Base-by-base conservation (phyloP, 92 coral and sea anemone genomes). In the Pocillopora meandrina region DNA sequence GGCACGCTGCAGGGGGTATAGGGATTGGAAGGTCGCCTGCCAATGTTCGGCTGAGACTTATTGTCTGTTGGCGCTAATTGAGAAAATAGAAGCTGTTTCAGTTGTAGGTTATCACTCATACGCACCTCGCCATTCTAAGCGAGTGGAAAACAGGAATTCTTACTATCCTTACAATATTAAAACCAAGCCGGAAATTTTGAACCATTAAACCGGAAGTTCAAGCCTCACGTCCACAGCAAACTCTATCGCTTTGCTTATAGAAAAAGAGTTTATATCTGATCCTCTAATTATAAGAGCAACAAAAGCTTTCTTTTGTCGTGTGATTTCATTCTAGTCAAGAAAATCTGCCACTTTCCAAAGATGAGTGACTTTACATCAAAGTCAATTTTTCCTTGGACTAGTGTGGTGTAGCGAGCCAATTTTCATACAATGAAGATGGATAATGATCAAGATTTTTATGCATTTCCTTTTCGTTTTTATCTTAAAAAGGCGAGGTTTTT, bases 1-100 rank as follows among this genome's bases (percentile, higher is more conserved):
- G 82, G 82, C 63, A 11, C 12, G 15, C 68, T 61, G 80, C 80
- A 61, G 68, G 80, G 80, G 80, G 68, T 35, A 70, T 18, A 42
- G 13, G 12, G 15, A 1, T 26, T 15, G n/a, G 0, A 3, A 65
- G n/a, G 21, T 34, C 34, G 34, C 21, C n/a, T 16, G 17, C 49
- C 3, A 59, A 16, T 12, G 3, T 11, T 20, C 12, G 68, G 36
- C 70, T 34, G 74, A 19, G 56, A 70, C 74, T 13, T 70, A 70
- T 70, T 70, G 74, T 70, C 74, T 70, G 13, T 21, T 17, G 21
- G 1, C 10, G 34, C 70, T 20, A 65, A 65, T 65, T 33, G 70
- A 6, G 21, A 34, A 12, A 9, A 16, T 34, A 70, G 42, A 16
- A 42, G 7, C 34, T 19, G 49, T 31, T 16, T 34, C 55, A 1